phyloP scores from a whole-genome alignment of 2,797 vertebrate genomes.

The Crocidura indochinensis region DNA sequence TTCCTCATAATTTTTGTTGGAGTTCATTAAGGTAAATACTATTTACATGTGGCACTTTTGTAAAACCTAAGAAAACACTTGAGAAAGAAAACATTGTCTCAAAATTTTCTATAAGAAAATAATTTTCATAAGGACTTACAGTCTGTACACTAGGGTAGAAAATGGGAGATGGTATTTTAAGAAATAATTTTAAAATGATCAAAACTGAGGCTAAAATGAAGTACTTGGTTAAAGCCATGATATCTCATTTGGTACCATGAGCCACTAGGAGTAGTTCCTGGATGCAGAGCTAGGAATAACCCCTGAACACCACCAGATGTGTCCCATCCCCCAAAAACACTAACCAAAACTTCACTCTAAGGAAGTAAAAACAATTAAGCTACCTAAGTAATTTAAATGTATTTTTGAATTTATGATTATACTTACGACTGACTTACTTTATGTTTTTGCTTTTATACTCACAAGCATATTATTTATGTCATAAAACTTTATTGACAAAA shows the following conservation, averaged over 20 bases:
- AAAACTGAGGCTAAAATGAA: no score
- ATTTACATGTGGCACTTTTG: not conserved
- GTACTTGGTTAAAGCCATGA: no score
- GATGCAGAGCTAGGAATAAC: no score
- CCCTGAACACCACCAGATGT: no score
- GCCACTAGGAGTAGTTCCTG: no score
- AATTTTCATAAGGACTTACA: no score
- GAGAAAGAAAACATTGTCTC: no score
- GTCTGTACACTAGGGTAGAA: no score
- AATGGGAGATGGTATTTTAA: not conserved
- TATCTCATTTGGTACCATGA: no score
- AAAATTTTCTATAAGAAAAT: no score
- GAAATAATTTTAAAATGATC: not conserved
- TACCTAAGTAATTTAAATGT: not conserved
- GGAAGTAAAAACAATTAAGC: not conserved
- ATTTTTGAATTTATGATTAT: not conserved
- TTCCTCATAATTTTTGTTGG: not conserved
- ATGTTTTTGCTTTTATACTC: not conserved
- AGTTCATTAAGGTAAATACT: not conserved
- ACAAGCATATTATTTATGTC: not conserved
- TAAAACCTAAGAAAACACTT: not conserved
- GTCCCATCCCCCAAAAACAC: no score
- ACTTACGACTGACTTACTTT: no score
- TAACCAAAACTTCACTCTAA: not conserved
- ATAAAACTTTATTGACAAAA: not conserved